These are phyloP conservation scores for Drosophila pseudoananassae DNA, from an alignment of 1,140 invertebrate species.

Conservation along the genomic window DNA sequence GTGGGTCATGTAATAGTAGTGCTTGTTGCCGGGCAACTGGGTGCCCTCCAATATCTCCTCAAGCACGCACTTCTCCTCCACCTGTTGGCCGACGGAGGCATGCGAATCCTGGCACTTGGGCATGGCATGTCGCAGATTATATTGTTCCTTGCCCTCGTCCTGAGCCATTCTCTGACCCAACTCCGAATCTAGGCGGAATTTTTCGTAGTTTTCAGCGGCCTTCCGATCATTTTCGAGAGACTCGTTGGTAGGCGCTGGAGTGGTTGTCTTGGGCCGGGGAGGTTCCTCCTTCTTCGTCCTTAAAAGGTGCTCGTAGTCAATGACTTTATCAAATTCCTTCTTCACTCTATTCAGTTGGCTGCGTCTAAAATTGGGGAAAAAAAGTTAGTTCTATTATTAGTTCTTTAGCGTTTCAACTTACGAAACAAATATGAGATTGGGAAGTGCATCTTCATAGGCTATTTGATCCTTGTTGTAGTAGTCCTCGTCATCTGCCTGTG, in stretches of 20 bases:
- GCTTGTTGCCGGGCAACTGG: slow-evolving; percentile 36
- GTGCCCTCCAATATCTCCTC: slow-evolving; percentile 44
- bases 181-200: slow-evolving; percentile 31
- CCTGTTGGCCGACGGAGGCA: slow-evolving; percentile 40
- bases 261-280: neutral
- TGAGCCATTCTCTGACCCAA: slow-evolving; percentile 28
- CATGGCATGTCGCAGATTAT: slow-evolving; percentile 35
- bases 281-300: neutral
- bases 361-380: slow-evolving; percentile 8
- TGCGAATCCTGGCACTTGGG: slow-evolving; percentile 41
- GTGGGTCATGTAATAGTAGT: slow-evolving; percentile 39
- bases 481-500: slow-evolving; percentile 66
- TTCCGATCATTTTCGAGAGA: neutral
- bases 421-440: slow-evolving; percentile 72
- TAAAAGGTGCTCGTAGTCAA: slow-evolving; percentile 26
- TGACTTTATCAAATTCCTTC: slow-evolving; percentile 41
- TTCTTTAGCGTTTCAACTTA: slow-evolving; percentile 15
- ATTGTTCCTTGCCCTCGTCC: slow-evolving; percentile 39
- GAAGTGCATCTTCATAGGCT: slow-evolving; percentile 63
- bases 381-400: no score
- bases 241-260: neutral
- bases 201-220: slow-evolving; percentile 29
- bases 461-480: slow-evolving; percentile 67
- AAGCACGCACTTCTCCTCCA: slow-evolving; percentile 58
- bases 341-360: slow-evolving; percentile 8